Conservation (phyloP, 2,888 invertebrate genomes). For the Autographa pulchrina region DNA sequence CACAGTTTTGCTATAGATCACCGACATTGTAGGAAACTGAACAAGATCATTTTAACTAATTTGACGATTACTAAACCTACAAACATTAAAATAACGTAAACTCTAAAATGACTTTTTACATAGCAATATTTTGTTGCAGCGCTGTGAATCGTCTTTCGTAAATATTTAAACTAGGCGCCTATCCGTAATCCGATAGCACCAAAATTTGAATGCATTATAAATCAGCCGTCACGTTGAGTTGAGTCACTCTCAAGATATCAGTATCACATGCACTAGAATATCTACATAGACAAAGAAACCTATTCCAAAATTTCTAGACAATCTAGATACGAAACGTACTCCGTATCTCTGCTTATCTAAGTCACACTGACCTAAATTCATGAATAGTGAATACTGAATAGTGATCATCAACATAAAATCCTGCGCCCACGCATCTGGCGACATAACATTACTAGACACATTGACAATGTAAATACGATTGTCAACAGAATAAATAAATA, state of each 20-base stretch:
- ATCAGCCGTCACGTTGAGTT: neutral
- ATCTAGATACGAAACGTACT: constrained; percentile 38
- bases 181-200: neutral
- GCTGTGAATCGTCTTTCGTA: neutral
- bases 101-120: neutral
- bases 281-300: neutral
- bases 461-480: constrained; percentile 87
- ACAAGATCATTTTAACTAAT: neutral
- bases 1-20: neutral
- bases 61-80: neutral
- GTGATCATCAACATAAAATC: constrained; percentile 80
- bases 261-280: neutral
- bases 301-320: constrained; percentile 37
- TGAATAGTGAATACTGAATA: constrained; percentile 64
- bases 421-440: constrained; percentile 79
- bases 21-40: neutral
- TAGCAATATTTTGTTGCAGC: neutral
- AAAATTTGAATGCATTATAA: neutral
- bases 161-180: neutral
- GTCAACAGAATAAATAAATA: constrained; percentile 89
- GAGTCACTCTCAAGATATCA: neutral
- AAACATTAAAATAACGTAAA: too few species aligned
- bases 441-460: constrained; percentile 73
- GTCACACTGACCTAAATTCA: constrained; percentile 80
- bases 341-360: constrained; percentile 66